A percentile compares a stretch with the other conserved stretches of the same genome.
These are phyloP conservation scores for Globodera rostochiensis DNA, from an alignment of 1,140 invertebrate genomes.

Conservation along the genomic window DNA sequence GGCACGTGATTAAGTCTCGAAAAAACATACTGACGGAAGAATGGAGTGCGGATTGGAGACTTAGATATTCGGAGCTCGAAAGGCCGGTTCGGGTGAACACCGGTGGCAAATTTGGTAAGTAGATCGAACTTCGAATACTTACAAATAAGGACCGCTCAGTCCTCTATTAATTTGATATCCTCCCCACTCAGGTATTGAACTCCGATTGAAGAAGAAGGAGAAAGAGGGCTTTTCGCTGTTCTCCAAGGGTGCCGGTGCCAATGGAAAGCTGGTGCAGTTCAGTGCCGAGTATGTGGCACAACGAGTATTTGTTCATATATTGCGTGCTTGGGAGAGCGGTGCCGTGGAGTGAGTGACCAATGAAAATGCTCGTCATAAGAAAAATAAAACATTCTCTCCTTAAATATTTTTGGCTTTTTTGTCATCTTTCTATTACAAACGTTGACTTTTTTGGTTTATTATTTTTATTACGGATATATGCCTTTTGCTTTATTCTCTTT, in stretches of 20 bases:
- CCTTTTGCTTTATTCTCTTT: too few species aligned
- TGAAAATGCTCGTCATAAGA: too few species aligned
- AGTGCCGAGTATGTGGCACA: neutral
- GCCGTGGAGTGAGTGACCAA: neutral
- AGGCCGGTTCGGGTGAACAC: slow-evolving; percentile 2
- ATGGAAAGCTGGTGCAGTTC: slow-evolving; percentile 23
- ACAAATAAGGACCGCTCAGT: neutral
- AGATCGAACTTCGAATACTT: neutral
- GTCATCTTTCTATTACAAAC: too few species aligned
- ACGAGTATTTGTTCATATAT: slow-evolving; percentile 9
- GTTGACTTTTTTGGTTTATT: too few species aligned
- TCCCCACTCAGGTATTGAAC: slow-evolving; percentile 14
- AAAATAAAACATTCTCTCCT: too few species aligned
- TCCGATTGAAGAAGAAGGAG: slow-evolving; percentile 26
- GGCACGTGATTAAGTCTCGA: slow-evolving; percentile 32
- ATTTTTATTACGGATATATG: too few species aligned
- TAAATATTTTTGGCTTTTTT: too few species aligned
- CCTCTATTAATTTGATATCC: neutral
- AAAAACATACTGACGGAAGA: slow-evolving; percentile 37
- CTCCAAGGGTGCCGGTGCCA: neutral
- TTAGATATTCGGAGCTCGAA: slow-evolving; percentile 33
- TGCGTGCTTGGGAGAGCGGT: slow-evolving; percentile 13
- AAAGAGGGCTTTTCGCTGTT: slow-evolving; percentile 16
- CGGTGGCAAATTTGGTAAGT: slow-evolving; percentile 12
- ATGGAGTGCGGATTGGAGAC: slow-evolving; percentile 41